Evolutionary conservation across 2,113 vertebrate species (phyloP).

Genomic region (Gymnarchus niloticus): DNA sequence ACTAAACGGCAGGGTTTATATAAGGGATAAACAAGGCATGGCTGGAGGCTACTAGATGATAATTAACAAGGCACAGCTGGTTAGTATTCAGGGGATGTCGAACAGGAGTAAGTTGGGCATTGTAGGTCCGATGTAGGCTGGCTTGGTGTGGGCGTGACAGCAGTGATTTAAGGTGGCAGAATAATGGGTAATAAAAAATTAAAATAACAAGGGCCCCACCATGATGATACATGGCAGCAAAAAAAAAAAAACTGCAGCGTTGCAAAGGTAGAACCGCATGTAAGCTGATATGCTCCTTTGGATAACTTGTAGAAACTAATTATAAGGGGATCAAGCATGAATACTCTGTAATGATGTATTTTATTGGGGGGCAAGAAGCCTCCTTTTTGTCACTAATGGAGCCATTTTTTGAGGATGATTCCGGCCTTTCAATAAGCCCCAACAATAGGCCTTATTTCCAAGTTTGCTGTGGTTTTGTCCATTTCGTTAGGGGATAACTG

Average conservation of each 20-base stretch:
- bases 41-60: too few relatives aligned
- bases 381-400: slow-evolving; percentile 42
- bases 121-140: too few relatives aligned
- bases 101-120: too few relatives aligned
- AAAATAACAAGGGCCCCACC: too few relatives aligned
- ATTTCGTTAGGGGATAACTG: background rate
- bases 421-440: slow-evolving; percentile 48
- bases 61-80: too few relatives aligned
- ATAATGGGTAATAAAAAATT: too few relatives aligned
- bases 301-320: slow-evolving; percentile 92
- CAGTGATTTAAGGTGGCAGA: too few relatives aligned
- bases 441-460: slow-evolving; percentile 11
- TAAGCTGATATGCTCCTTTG: slow-evolving; percentile 99
- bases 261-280: slow-evolving; percentile 93
- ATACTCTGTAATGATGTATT: slow-evolving; percentile 99
- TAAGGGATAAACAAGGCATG: too few relatives aligned
- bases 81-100: too few relatives aligned
- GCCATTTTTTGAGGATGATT: slow-evolving; percentile 60
- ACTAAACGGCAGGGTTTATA: too few relatives aligned
- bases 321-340: slow-evolving; percentile 95
- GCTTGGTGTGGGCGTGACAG: too few relatives aligned
- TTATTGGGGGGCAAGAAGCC: slow-evolving; percentile 98
- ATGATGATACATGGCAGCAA: too few relatives aligned
- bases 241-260: slow-evolving; percentile 68
- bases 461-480: background rate